Evolutionary conservation across 1,140 invertebrate genomes (phyloP).

Genomic region (Caenorhabditis inopinata): DNA sequence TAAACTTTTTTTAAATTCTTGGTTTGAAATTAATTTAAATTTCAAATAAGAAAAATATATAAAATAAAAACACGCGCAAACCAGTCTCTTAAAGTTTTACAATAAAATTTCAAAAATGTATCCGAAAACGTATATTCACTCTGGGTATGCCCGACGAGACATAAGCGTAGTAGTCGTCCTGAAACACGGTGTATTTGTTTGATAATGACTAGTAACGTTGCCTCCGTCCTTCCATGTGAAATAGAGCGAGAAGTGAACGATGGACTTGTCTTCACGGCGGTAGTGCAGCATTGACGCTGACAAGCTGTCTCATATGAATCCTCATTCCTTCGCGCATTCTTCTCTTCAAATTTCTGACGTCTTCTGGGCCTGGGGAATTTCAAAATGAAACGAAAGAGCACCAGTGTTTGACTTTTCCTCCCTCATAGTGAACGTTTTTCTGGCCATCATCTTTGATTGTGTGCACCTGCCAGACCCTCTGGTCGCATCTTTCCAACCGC

Average conservation of each 20-base stretch:
- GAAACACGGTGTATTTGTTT: neutral
- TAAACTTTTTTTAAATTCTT: too few relatives aligned
- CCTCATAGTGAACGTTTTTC: neutral
- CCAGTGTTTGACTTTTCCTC: neutral
- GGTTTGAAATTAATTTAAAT: too few relatives aligned
- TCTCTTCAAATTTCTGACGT: neutral
- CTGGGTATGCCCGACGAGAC: neutral
- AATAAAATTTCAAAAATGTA: conserved; percentile 4
- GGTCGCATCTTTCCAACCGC: neutral
- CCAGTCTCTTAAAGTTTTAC: too few relatives aligned
- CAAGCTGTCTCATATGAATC: neutral
- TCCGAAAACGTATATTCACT: neutral
- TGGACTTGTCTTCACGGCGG: conserved; percentile 22
- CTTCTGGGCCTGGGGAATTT: neutral
- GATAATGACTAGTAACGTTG: neutral
- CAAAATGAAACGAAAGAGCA: too few relatives aligned
- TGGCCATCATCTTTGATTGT: neutral
- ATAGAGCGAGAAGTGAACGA: conserved; percentile 31
- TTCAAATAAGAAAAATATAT: too few relatives aligned
- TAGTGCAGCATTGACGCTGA: neutral
- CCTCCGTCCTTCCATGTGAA: neutral
- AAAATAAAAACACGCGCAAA: too few relatives aligned
- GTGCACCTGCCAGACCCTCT: neutral
- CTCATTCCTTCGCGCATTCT: neutral
- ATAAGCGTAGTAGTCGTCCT: neutral